Percentiles rank a stretch among this genome's conserved stretches.
Conservation (phyloP, 1,140 invertebrate genomes). For the Camponotus floridanus region DNA sequence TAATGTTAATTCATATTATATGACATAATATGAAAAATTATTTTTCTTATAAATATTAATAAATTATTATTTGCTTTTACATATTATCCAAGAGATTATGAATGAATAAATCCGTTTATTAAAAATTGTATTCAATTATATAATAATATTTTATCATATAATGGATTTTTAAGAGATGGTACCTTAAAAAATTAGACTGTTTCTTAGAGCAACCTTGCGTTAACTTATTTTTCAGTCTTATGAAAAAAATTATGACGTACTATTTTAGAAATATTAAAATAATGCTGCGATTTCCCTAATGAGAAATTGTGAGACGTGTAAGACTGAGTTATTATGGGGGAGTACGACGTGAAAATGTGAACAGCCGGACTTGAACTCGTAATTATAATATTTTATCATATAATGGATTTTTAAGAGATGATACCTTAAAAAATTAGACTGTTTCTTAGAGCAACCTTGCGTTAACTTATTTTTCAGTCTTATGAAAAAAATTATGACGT, state of each 20-base stretch:
- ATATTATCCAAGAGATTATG: no score
- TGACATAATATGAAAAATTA: no score
- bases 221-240: conserved; percentile 1
- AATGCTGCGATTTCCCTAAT: neutral
- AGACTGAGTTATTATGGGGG: conserved; percentile 44
- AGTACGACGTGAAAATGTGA: conserved; percentile 8
- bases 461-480: neutral
- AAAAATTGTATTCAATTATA: no score
- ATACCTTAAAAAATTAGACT: conserved; percentile 1
- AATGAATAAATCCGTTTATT: no score
- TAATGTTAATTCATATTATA: neutral
- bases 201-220: neutral
- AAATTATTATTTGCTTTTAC: no score
- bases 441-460: neutral
- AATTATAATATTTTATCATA: conserved; percentile 61
- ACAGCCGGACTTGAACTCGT: conserved; percentile 32
- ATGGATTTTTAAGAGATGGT: neutral
- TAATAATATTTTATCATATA: no score
- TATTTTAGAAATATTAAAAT: conserved; percentile 52
- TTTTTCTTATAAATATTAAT: no score
- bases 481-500: conserved; percentile 4
- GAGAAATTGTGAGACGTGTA: conserved; percentile 26
- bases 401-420: neutral
- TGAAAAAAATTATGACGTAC: neutral
- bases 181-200: conserved; percentile 3